Evolutionary conservation across 2,888 invertebrate genomes (phyloP).

Genomic region (Ophonus ardosiacus): DNA sequence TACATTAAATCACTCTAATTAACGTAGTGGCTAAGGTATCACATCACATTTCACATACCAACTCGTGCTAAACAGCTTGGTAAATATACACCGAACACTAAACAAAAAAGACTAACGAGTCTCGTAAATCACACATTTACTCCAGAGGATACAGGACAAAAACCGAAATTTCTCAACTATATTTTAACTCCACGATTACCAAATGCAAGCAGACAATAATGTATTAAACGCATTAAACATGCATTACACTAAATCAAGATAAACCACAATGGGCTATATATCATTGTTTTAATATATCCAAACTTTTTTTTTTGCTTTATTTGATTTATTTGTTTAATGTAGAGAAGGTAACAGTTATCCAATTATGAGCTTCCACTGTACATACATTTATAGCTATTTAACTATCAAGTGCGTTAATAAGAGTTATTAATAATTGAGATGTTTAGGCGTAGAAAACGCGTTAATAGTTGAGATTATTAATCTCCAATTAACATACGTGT

Average conservation of each 20-base stretch:
- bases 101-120: conserved; percentile 2
- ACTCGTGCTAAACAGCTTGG: background rate
- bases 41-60: background rate
- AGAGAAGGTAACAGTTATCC: too few species aligned
- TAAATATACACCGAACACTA: conserved; percentile 27
- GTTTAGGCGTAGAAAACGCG: too few species aligned
- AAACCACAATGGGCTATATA: background rate
- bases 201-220: background rate
- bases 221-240: background rate
- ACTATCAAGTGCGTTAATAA: too few species aligned
- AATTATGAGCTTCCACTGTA: too few species aligned
- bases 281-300: background rate
- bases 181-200: background rate
- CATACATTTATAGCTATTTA: too few species aligned
- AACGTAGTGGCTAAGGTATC: conserved; percentile 15
- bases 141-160: background rate
- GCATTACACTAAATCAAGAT: background rate
- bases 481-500: too few species aligned
- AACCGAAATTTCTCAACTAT: background rate
- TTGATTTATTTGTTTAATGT: too few species aligned
- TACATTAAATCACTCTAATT: conserved; percentile 19
- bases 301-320: too few species aligned
- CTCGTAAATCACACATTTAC: conserved; percentile 42
- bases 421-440: too few species aligned
- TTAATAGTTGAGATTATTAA: too few species aligned